Base-by-base conservation (phyloP, 2,113 vertebrate genomes). In the Elanus axillaris region DNA sequence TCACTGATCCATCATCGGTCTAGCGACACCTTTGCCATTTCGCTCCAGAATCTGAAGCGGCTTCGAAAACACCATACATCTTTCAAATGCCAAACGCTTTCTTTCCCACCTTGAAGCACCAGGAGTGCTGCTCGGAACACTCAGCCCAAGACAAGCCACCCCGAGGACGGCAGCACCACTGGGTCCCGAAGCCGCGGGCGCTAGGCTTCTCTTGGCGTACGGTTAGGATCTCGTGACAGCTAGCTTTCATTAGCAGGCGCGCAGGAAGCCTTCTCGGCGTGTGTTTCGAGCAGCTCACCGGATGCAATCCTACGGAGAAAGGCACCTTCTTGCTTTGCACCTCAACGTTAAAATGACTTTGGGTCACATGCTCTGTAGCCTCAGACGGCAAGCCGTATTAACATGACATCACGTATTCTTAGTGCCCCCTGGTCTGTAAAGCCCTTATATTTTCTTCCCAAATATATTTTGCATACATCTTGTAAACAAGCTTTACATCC, bases 401-500 rank as follows among this genome's bases (percentile, higher is more conserved):
- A 21, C 42, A 4, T 12, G 15, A 58, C 76, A 26, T 36, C 77
- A 53, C 7, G 10, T 7, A 7, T 3, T 31, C 20, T n/a, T 6
- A 8, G 86, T 0, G 34, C 78, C 34, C 25, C 69, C 74, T 1
- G 1, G 11, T 2, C 90, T 10, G 59, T 43, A 76, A 34, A 93
- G 75, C 76, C 56, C 66, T 82, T 34, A 8, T 19, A 40, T 26
- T 69, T 69, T 13, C 73, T 85, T n/a, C 94, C 88, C 94, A 48
- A 63, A 62, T 45, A 21, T 32, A 64, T 78, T 96, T 87, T 95
- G 94, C 96, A 91, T 79, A 43, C 93, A 60, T 67, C 76, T 84
- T 74, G 95, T 97, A 94, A 94, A 95, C 96, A 96, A 94, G 94
- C 80, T 82, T 81, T 76, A 86, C 91, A 91, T 87, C 76, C 94